Evolutionary conservation across 2,797 vertebrate genomes (phyloP).

Genomic region (Micrastur ruficollis): DNA sequence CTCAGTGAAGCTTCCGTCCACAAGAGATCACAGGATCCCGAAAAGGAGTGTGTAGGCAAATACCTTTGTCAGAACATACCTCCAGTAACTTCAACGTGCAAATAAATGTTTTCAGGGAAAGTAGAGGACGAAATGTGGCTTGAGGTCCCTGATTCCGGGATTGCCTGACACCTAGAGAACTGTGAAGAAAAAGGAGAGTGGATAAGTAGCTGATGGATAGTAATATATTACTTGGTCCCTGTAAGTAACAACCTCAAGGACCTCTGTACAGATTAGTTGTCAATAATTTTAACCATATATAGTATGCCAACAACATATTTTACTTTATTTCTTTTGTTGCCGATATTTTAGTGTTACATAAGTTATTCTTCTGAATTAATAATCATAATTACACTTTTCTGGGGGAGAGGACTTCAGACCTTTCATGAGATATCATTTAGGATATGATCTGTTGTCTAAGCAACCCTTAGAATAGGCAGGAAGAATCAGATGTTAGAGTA

Average conservation of each 20-base stretch:
- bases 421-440: background rate
- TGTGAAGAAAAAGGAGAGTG: background rate
- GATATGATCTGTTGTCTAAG: background rate
- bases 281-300: background rate
- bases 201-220: background rate
- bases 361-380: background rate
- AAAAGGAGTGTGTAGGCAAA: background rate
- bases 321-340: background rate
- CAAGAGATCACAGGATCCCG: background rate
- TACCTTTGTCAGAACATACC: background rate
- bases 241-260: background rate
- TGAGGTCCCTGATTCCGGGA: background rate
- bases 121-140: background rate
- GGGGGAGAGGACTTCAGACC: background rate
- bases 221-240: background rate
- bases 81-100: background rate
- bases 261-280: background rate
- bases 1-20: background rate
- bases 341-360: background rate
- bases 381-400: background rate
- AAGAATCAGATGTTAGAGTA: slow-evolving; percentile 6
- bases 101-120: background rate
- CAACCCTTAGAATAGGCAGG: background rate
- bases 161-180: background rate
- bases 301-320: background rate